Evolutionary conservation across 2,113 vertebrate species (phyloP).

Genomic region (Rutilus rutilus): DNA sequence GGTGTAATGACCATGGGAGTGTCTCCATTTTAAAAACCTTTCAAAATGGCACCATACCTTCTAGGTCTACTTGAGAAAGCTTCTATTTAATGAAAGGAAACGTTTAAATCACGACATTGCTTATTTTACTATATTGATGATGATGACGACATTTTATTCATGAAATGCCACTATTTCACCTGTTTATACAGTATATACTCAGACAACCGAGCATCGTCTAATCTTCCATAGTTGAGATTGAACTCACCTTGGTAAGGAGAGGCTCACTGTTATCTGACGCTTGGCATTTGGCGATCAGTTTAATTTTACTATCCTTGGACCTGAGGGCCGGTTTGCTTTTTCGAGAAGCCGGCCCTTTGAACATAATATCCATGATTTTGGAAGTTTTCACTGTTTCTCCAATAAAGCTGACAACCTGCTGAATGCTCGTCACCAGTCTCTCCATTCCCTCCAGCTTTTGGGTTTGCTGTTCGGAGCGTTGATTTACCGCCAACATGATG

Average conservation of each 20-base stretch:
- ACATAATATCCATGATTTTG: conserved; percentile 75
- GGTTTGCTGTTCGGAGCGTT: conserved; percentile 82
- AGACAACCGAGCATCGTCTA: neutral
- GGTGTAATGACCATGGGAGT: neutral
- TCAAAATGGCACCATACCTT: neutral
- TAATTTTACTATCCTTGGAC: conserved; percentile 66
- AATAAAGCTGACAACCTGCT: conserved; percentile 84
- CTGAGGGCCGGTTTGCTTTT: conserved; percentile 61
- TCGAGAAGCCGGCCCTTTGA: conserved; percentile 69
- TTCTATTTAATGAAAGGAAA: neutral
- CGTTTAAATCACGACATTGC: neutral
- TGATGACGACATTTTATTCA: neutral
- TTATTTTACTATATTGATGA: neutral
- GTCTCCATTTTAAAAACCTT: neutral
- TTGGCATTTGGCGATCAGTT: conserved; percentile 69
- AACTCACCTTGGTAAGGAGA: conserved; percentile 80
- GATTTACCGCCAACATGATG: conserved; percentile 82
- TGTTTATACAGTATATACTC: neutral
- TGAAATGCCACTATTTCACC: neutral
- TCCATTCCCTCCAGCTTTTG: conserved; percentile 87
- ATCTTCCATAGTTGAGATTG: neutral
- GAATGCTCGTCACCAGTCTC: conserved; percentile 81
- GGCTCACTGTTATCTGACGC: conserved; percentile 61
- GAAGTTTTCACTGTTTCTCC: conserved; percentile 83
- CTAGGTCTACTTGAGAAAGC: neutral